Evolutionary conservation across 2,888 invertebrate genomes (phyloP).

Genomic region (Melanchra persicariae): DNA sequence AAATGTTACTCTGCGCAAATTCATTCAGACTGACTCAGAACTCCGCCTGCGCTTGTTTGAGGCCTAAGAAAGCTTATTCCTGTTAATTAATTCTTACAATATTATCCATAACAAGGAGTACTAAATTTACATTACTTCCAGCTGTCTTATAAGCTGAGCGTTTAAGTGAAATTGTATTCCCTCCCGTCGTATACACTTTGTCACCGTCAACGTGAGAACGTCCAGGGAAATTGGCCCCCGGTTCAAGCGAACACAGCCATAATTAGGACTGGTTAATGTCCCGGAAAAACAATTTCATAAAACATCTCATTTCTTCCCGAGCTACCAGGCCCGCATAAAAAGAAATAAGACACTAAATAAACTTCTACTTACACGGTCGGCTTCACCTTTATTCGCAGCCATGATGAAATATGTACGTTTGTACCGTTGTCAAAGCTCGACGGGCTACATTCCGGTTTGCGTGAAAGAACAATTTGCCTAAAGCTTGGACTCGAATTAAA

Average conservation of each 20-base stretch:
- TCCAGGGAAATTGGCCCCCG: constrained; percentile 86
- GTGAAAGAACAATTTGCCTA: constrained; percentile 81
- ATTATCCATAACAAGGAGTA: constrained; percentile 64
- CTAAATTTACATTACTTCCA: constrained; percentile 82
- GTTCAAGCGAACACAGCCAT: constrained; percentile 80
- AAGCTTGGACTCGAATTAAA: constrained; percentile 79
- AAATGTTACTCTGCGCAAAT: constrained; percentile 40
- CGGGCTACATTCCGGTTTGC: constrained; percentile 77
- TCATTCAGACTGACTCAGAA: constrained; percentile 49
- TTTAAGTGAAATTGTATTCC: constrained; percentile 84
- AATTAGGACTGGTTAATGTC: constrained; percentile 89
- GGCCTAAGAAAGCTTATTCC: constrained; percentile 56
- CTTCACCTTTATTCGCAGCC: constrained; percentile 79
- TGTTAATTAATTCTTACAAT: constrained; percentile 65
- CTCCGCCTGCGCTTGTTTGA: constrained; percentile 50
- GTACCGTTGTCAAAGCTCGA: constrained; percentile 72
- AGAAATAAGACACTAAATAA: constrained; percentile 88
- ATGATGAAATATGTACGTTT: constrained; percentile 73
- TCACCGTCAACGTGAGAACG: constrained; percentile 87
- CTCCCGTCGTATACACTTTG: constrained; percentile 81
- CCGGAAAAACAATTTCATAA: constrained; percentile 90
- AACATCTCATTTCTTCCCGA: constrained; percentile 84
- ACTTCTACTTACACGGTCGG: constrained; percentile 84
- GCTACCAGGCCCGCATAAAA: constrained; percentile 81
- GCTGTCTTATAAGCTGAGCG: constrained; percentile 80